A percentile compares a stretch with the other conserved stretches of the same genome.
Conservation (phyloP, 92 coral and sea anemone species). For the Zoanthus sociatus region DNA sequence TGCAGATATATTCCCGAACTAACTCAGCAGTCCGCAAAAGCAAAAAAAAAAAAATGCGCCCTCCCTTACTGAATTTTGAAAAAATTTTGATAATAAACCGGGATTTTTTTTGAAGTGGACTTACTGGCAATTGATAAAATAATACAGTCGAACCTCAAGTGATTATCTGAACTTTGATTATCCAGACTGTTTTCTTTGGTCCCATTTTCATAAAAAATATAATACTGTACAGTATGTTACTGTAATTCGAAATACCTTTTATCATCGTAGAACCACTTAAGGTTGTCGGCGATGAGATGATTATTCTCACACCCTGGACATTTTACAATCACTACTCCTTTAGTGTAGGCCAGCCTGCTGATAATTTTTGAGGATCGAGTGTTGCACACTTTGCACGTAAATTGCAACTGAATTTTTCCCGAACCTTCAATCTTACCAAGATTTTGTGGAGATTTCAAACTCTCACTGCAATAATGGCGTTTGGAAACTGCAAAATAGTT, state of each 20-base stretch:
- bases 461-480: slow-evolving; percentile 24
- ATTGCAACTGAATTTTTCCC: slow-evolving; percentile 80
- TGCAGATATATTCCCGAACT: too few relatives aligned
- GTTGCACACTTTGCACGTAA: slow-evolving; percentile 92
- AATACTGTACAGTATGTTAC: too few relatives aligned
- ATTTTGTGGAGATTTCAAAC: neutral
- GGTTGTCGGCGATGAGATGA: slow-evolving; percentile 96
- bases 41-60: too few relatives aligned
- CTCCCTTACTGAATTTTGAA: too few relatives aligned
- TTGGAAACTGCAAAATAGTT: slow-evolving; percentile 17
- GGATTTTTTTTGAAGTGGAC: too few relatives aligned
- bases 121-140: too few relatives aligned
- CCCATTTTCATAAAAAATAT: too few relatives aligned
- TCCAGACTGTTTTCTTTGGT: too few relatives aligned
- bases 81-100: too few relatives aligned
- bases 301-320: slow-evolving; percentile 91
- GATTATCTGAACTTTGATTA: too few relatives aligned
- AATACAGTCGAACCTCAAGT: too few relatives aligned
- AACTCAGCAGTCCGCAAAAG: too few relatives aligned
- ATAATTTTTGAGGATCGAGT: slow-evolving; percentile 83
- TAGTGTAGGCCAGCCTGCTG: slow-evolving; percentile 87
- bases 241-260: slow-evolving; percentile 63
- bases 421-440: slow-evolving; percentile 54
- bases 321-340: slow-evolving; percentile 95
- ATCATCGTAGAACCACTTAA: slow-evolving; percentile 87